Evolutionary conservation across 2,797 vertebrate genomes (phyloP).

Genomic region (Nannoperca australis): DNA sequence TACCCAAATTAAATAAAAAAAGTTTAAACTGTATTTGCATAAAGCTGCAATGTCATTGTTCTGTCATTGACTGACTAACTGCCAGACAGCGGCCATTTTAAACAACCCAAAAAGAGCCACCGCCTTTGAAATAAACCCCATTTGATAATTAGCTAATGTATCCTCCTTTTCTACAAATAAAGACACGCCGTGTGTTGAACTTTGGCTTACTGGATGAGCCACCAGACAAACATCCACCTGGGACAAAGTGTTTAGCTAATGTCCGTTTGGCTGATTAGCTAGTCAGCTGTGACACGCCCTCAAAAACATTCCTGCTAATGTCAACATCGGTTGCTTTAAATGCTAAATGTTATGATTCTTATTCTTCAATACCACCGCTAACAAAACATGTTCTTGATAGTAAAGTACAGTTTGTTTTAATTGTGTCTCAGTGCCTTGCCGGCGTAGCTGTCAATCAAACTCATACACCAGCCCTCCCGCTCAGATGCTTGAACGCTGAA

Average conservation of each 20-base stretch:
- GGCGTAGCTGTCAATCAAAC: not conserved
- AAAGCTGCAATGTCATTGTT: not conserved
- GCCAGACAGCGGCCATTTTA: not conserved
- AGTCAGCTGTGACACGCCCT: not conserved
- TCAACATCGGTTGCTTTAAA: not conserved
- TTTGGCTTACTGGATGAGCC: not conserved
- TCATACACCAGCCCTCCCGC: too few relatives aligned
- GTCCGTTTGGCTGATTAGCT: not conserved
- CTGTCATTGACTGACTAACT: not conserved
- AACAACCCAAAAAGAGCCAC: not conserved
- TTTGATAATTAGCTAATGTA: not conserved
- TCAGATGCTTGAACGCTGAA: not conserved
- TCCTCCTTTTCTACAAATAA: not conserved
- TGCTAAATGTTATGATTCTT: not conserved
- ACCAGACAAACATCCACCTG: not conserved
- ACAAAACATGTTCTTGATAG: not conserved
- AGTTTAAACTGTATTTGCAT: slow-evolving; percentile 1
- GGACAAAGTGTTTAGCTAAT: too few relatives aligned
- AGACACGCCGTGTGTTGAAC: not conserved
- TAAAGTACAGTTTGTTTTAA: not conserved
- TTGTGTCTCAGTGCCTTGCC: not conserved
- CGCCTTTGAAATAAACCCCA: not conserved
- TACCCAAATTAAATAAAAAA: not conserved
- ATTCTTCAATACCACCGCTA: not conserved
- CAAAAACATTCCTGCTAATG: not conserved